Conservation (phyloP, 2,888 invertebrate species). For the Hypena proboscidalis region DNA sequence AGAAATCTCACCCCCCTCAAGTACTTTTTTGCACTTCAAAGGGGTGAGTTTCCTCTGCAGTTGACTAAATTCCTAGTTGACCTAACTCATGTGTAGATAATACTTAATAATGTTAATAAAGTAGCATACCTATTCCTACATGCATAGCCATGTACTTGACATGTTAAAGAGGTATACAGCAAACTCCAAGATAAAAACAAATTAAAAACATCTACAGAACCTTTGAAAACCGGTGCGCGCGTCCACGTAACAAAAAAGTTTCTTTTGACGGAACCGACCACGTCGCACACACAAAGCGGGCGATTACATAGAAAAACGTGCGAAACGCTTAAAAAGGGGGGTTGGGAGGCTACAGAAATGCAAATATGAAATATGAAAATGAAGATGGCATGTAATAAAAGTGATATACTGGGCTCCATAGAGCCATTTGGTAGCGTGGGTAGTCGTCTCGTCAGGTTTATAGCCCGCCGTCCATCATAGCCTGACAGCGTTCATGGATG, state of each 20-base stretch:
- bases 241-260: constrained; percentile 53
- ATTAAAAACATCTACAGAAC: constrained; percentile 40
- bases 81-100: too few species aligned
- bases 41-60: too few species aligned
- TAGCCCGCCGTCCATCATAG: constrained; percentile 89
- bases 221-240: constrained; percentile 16
- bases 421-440: constrained; percentile 90
- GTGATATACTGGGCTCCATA: constrained; percentile 92
- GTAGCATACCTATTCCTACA: too few species aligned
- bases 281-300: constrained; percentile 69
- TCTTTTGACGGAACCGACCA: constrained; percentile 65
- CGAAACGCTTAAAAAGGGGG: constrained; percentile 73
- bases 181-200: neutral
- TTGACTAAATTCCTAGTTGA: too few species aligned
- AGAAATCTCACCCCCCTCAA: too few species aligned
- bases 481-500: constrained; percentile 87
- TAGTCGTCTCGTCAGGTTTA: constrained; percentile 90
- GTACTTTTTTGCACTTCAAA: too few species aligned
- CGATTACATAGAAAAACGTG: constrained; percentile 81
- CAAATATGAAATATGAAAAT: constrained; percentile 88
- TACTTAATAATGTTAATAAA: too few species aligned
- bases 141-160: too few species aligned
- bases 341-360: constrained; percentile 73
- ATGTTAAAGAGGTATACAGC: too few species aligned
- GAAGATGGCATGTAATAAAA: constrained; percentile 91